Evolutionary conservation across 2,888 invertebrate species (phyloP).

Genomic region (Dryobotodes eremita): DNA sequence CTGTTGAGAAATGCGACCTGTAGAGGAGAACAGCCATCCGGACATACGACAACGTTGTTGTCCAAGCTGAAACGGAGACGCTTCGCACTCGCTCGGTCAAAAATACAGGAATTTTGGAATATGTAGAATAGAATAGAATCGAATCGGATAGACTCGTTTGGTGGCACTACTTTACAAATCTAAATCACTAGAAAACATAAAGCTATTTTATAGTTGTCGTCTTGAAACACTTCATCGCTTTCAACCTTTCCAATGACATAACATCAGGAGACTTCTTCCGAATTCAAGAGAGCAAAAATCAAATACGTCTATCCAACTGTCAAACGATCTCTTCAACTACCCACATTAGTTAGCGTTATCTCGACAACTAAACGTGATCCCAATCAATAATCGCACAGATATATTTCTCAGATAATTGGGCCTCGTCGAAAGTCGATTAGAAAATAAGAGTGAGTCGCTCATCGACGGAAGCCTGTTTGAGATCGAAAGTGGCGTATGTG

Average conservation of each 20-base stretch:
- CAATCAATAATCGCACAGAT: conserved; percentile 64
- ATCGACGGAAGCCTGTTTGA: conserved; percentile 72
- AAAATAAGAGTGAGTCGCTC: conserved; percentile 72
- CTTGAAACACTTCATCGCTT: not conserved
- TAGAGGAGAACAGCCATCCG: no score
- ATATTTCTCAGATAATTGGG: conserved; percentile 66
- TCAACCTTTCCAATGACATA: conserved; percentile 24
- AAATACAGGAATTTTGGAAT: not conserved
- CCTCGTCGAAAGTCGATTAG: conserved; percentile 69
- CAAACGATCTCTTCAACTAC: conserved; percentile 16
- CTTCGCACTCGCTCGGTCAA: no score
- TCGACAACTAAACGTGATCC: conserved; percentile 55
- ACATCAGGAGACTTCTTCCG: conserved; percentile 9
- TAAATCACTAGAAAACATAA: not conserved
- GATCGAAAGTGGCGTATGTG: conserved; percentile 77
- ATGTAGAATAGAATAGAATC: no score
- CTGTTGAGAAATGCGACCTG: no score
- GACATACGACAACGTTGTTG: no score
- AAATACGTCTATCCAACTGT: conserved; percentile 6
- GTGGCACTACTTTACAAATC: not conserved
- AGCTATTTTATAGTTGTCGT: not conserved
- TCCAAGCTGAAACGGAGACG: no score
- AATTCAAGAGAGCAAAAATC: conserved; percentile 23
- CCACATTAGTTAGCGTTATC: conserved; percentile 59
- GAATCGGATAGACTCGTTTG: not conserved